Evolutionary conservation across 2,113 vertebrate species (phyloP), one percentile per base, ranked within the genome.

Genomic region (Camelus dromedarius): DNA sequence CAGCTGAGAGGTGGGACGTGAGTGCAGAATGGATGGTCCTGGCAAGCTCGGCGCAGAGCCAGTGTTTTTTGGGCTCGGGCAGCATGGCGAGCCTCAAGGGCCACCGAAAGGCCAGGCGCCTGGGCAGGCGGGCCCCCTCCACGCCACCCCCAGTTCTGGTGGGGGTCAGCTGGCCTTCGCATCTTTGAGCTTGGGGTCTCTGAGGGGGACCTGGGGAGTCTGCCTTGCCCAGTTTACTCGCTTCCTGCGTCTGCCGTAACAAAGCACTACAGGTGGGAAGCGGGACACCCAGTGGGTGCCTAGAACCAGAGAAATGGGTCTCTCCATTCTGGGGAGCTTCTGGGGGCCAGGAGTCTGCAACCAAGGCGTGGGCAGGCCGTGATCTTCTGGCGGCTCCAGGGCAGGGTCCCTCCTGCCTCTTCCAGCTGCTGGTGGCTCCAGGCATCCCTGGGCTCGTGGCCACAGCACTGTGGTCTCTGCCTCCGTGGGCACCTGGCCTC

Each of bases 61-160:
- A 2, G 83, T 1, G 1, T 5, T 20, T 48, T 50, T 52, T 9
- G 88, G 84, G 64, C 64, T 11, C 3, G 0, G 35, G 60, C 20
- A 18, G 30, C 38, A n/a, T 15, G 87, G 56, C 0, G 2, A 14
- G 87, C 4, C 66, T 1, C 9, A 24, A 64, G 19, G 1, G 46
- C 67, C 54, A 1, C 48, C 0, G 0, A 3, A 1, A 69, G 69
- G 54, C 52, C 2, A 0, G 32, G 22, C 28, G 1, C 22, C 67
- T 4, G 4, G 16, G 56, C 4, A 1, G 38, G 48, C 19, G 50
- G 67, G 5, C 14, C 16, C 5, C 0, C 18, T 13, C 5, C 0
- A 8, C 4, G 0, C 38, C 46, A 12, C 13, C 30, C 18, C 28
- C 1, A 0, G 4, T 20, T 3, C 13, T 0, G 12, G 30, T 22